Conservation (phyloP, 2,797 vertebrate genomes). For the Poeciliopsis turneri region DNA sequence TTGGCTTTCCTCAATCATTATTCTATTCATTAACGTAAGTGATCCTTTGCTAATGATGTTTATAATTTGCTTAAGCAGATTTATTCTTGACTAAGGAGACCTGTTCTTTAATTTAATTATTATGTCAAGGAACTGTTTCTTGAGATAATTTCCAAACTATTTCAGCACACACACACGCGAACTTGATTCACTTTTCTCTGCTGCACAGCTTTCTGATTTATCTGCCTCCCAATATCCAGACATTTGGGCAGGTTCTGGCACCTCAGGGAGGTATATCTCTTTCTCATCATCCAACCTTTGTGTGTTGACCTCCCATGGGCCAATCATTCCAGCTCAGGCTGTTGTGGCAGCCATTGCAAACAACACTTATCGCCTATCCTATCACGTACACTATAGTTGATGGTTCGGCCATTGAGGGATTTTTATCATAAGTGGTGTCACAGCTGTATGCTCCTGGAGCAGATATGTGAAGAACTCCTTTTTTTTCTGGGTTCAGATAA, state of each 20-base stretch:
- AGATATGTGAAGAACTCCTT: constrained; percentile 5
- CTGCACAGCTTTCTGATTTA: constrained; percentile 9
- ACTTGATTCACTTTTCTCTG: neutral
- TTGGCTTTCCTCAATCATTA: constrained; percentile 19
- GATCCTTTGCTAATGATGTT: constrained; percentile 28
- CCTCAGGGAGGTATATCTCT: constrained; percentile 28
- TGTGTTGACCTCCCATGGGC: constrained; percentile 37
- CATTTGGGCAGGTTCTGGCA: constrained; percentile 30
- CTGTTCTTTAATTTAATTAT: neutral
- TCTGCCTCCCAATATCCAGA: constrained; percentile 12
- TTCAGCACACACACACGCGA: neutral
- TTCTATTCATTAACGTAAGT: constrained; percentile 23
- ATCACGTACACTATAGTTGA: constrained; percentile 36
- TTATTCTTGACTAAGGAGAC: constrained; percentile 13
- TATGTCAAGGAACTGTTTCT: neutral
- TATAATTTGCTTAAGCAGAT: constrained; percentile 25
- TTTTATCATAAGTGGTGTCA: constrained; percentile 34
- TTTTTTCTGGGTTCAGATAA: constrained; percentile 14
- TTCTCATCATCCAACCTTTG: constrained; percentile 18
- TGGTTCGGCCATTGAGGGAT: constrained; percentile 31
- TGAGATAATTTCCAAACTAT: constrained; percentile 4
- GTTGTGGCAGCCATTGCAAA: constrained; percentile 29
- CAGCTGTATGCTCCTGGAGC: neutral
- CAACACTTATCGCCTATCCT: constrained; percentile 32
- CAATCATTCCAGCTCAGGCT: constrained; percentile 20